These are phyloP conservation scores for Drosophila novamexicana DNA, from an alignment of 1,140 invertebrate genomes.

Conservation along the genomic window DNA sequence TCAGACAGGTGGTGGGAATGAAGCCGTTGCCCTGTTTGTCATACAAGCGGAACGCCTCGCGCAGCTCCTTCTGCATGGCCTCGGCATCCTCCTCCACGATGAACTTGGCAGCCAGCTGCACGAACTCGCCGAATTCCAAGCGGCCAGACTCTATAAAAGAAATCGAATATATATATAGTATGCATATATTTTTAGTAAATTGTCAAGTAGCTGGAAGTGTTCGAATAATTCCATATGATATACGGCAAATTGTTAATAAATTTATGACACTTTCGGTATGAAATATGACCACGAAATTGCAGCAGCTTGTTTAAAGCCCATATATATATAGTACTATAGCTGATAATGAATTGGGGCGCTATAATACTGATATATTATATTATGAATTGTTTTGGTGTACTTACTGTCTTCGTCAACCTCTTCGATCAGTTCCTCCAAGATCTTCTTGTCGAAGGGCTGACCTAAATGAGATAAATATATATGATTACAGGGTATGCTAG, in stretches of 20 bases:
- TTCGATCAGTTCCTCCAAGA: constrained; percentile 96
- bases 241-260: constrained; percentile 36
- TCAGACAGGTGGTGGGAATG: constrained; percentile 96
- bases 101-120: constrained; percentile 96
- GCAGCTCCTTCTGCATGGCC: constrained; percentile 95
- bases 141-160: constrained; percentile 92
- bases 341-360: background rate
- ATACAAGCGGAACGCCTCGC: constrained; percentile 96
- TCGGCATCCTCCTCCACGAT: constrained; percentile 98
- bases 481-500: background rate
- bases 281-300: constrained; percentile 11
- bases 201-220: constrained; percentile 30
- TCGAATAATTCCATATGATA: constrained; percentile 10
- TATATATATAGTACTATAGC: constrained; percentile 4
- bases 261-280: constrained; percentile 32
- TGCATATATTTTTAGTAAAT: constrained; percentile 5
- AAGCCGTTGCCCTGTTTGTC: constrained; percentile 97
- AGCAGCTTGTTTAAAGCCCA: constrained; percentile 1
- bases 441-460: constrained; percentile 97
- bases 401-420: constrained; percentile 98
- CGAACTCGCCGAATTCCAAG: constrained; percentile 97
- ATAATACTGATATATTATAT: too few relatives aligned
- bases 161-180: background rate
- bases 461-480: constrained; percentile 14
- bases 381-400: constrained; percentile 73